Evolutionary conservation across 2,797 vertebrate genomes (phyloP).

Genomic region (Nannoperca obscura): DNA sequence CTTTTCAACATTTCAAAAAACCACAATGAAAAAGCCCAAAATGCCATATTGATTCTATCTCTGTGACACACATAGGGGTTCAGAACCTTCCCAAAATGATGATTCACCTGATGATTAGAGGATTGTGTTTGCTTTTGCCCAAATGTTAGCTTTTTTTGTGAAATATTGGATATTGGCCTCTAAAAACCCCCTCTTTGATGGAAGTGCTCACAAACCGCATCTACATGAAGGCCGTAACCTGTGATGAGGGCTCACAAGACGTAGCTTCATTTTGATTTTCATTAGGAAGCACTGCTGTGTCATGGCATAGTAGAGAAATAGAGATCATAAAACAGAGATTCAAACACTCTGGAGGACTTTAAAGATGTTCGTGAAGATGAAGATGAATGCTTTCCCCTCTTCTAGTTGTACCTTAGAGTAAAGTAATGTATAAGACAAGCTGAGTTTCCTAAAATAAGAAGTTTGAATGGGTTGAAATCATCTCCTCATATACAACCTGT

Average conservation of each 20-base stretch:
- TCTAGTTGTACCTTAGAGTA: no score
- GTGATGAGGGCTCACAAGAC: no score
- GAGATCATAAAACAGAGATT: not conserved
- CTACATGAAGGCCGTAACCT: not conserved
- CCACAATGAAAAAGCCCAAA: no score
- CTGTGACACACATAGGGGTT: not conserved
- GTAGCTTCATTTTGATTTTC: not conserved
- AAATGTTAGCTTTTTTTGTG: not conserved
- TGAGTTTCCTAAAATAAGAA: not conserved
- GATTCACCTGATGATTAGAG: not conserved
- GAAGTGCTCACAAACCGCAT: not conserved
- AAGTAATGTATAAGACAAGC: no score
- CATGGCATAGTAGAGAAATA: not conserved
- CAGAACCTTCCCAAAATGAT: not conserved
- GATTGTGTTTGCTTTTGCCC: not conserved
- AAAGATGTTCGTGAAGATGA: not conserved
- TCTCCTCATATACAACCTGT: not conserved
- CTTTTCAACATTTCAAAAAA: not conserved
- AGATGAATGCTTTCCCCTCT: not conserved
- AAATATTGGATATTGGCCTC: not conserved
- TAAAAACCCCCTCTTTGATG: not conserved
- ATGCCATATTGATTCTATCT: no score
- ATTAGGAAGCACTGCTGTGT: not conserved
- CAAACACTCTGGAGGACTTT: no score
- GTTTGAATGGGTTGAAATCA: not conserved